phyloP scores from a whole-genome alignment of 2,113 vertebrate genomes.

The Erythrolamprus reginae region DNA sequence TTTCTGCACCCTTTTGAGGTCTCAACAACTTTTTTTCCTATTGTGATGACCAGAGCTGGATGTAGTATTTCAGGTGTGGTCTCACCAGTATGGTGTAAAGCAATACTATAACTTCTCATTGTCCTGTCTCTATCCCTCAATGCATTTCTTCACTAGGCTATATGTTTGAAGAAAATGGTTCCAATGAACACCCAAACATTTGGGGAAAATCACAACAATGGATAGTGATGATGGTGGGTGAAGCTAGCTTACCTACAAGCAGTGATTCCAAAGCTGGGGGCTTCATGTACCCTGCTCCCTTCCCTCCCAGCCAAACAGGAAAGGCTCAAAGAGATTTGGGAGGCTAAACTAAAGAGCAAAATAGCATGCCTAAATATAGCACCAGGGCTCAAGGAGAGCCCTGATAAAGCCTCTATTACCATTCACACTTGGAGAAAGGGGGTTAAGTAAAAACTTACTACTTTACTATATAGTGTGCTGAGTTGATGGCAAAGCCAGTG shows the following conservation, averaged over 20 bases:
- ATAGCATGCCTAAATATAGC: neutral
- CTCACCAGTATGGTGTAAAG: neutral
- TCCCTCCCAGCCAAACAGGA: neutral
- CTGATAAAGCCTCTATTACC: neutral
- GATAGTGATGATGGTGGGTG: neutral
- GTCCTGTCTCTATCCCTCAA: neutral
- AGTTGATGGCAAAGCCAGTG: neutral
- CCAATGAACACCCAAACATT: neutral
- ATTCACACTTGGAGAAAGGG: neutral
- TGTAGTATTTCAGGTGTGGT: neutral
- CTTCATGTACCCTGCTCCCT: neutral
- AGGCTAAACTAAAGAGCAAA: neutral
- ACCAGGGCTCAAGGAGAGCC: neutral
- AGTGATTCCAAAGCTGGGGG: neutral
- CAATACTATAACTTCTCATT: neutral
- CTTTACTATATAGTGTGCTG: neutral
- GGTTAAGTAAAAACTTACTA: neutral
- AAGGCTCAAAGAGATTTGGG: neutral
- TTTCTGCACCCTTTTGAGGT: neutral
- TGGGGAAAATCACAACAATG: neutral
- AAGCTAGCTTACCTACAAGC: neutral
- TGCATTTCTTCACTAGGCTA: neutral
- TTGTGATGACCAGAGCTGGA: neutral
- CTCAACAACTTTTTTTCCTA: neutral
- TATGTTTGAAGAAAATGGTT: neutral